Conservation (phyloP, 2,797 vertebrate species). For the Chelmon rostratus region DNA sequence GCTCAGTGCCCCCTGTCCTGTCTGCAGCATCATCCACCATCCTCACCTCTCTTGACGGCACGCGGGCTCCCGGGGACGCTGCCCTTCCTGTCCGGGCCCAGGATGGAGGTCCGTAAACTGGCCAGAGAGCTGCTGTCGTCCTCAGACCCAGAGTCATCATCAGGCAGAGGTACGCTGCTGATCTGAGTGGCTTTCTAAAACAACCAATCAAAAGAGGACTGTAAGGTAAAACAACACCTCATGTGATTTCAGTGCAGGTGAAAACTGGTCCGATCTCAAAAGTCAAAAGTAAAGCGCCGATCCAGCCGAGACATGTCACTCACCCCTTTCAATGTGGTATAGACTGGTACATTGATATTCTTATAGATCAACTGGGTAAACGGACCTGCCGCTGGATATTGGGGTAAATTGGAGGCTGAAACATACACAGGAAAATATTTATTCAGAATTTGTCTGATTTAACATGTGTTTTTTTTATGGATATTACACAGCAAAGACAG, state of each 20-base stretch:
- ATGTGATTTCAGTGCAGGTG: not conserved
- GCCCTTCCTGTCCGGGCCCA: conserved; percentile 89
- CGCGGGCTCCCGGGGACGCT: conserved; percentile 93
- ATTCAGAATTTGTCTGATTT: not conserved
- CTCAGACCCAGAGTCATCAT: conserved; percentile 95
- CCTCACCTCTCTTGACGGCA: conserved; percentile 93
- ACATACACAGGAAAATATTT: conserved; percentile 27
- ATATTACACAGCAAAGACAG: not conserved
- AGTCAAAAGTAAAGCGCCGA: not conserved
- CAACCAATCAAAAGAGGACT: not conserved
- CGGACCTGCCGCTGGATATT: conserved; percentile 84
- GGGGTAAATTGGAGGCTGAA: conserved; percentile 86
- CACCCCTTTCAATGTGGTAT: conserved; percentile 95
- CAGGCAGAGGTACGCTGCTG: conserved; percentile 92
- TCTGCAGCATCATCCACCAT: not conserved
- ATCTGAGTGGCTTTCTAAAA: conserved; percentile 94
- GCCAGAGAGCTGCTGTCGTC: conserved; percentile 95
- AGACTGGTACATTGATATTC: conserved; percentile 93
- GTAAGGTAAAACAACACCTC: not conserved
- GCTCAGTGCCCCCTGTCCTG: not conserved
- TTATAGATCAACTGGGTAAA: conserved; percentile 92
- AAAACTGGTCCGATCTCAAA: not conserved
- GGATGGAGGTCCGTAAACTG: conserved; percentile 89
- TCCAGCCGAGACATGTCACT: conserved; percentile 55
- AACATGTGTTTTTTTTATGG: not conserved